Conservation (phyloP, 2,113 vertebrate species). For the Hypanus sabinus region DNA sequence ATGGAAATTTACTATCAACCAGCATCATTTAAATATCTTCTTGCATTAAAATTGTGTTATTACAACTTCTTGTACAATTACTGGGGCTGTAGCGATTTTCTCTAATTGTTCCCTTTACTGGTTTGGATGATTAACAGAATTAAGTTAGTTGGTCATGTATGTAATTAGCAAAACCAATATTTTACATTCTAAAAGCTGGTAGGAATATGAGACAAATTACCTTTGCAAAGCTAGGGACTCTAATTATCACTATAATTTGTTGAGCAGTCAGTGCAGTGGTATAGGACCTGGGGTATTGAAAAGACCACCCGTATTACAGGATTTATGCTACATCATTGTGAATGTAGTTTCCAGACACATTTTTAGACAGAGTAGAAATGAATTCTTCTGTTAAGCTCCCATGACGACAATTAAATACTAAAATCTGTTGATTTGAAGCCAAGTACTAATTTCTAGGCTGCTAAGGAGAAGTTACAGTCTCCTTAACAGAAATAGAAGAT, state of each 20-base stretch:
- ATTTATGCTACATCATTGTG: neutral
- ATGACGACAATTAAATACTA: neutral
- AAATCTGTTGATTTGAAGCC: neutral
- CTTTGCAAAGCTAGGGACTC: neutral
- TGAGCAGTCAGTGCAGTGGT: neutral
- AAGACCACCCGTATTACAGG: neutral
- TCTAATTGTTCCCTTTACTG: neutral
- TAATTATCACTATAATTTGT: neutral
- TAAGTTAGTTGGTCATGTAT: neutral
- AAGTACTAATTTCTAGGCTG: neutral
- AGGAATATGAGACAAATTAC: constrained; percentile 6
- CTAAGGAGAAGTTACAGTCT: no score
- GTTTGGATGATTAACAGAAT: neutral
- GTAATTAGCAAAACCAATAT: constrained; percentile 22
- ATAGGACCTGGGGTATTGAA: neutral
- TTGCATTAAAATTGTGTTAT: neutral
- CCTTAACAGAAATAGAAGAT: no score
- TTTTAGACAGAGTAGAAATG: neutral
- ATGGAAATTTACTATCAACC: neutral
- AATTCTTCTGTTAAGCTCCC: neutral
- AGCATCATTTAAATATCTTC: neutral
- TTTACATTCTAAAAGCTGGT: constrained; percentile 5
- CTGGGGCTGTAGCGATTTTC: neutral
- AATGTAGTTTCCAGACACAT: neutral
- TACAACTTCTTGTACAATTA: neutral